These are phyloP conservation scores for Cosmia trapezina DNA, from an alignment of 2,888 invertebrate species.

Conservation along the genomic window DNA sequence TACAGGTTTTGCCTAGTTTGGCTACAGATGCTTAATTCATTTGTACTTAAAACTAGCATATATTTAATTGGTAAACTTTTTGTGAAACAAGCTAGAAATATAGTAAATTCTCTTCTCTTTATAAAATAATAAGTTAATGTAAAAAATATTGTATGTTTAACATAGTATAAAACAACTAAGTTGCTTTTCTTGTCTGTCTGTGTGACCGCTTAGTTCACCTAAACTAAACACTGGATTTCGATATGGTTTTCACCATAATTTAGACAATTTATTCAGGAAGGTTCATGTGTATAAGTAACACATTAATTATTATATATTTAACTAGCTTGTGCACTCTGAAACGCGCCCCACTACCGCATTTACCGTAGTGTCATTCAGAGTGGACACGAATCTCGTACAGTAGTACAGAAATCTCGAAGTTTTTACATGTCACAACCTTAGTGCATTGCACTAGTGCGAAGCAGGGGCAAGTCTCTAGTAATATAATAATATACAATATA, in stretches of 20 bases:
- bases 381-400: too few relatives aligned
- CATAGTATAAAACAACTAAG: not conserved
- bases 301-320: not conserved
- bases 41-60: too few relatives aligned
- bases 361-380: too few relatives aligned
- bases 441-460: not conserved
- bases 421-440: not conserved
- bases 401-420: not conserved
- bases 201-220: not conserved
- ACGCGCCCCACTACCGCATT: too few relatives aligned
- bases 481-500: slow-evolving; percentile 34
- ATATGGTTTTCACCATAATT: not conserved
- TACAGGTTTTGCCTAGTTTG: too few relatives aligned
- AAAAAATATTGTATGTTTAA: not conserved
- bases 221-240: not conserved
- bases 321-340: not conserved
- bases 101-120: too few relatives aligned
- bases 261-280: not conserved
- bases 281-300: not conserved
- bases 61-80: too few relatives aligned
- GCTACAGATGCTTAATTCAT: too few relatives aligned
- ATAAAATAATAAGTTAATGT: not conserved
- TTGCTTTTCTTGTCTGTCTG: not conserved
- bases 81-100: too few relatives aligned
- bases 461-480: not conserved